Percentiles rank a stretch among this genome's conserved stretches.
Conservation (phyloP, 2,113 vertebrate genomes). For the Noturus placidus region DNA sequence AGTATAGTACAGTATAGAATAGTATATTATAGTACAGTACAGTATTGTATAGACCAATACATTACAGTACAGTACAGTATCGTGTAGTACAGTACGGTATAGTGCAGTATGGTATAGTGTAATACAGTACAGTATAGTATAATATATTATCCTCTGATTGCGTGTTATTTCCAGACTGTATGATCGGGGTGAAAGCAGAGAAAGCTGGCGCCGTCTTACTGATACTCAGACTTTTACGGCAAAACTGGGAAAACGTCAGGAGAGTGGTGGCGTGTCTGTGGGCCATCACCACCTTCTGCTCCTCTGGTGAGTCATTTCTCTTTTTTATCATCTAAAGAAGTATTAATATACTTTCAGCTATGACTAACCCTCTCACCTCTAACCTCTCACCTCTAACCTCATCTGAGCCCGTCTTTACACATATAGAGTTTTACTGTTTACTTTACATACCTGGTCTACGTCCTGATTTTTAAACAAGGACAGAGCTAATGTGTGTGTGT, state of each 20-base stretch:
- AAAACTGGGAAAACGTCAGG: conserved; percentile 69
- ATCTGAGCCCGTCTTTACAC: no score
- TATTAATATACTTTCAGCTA: background rate
- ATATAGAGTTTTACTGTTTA: background rate
- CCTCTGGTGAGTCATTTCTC: conserved; percentile 71
- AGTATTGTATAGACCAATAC: no score
- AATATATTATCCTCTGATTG: background rate
- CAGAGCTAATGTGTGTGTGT: no score
- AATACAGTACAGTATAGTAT: background rate
- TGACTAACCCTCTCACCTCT: background rate
- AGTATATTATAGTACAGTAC: no score
- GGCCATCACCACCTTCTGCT: conserved; percentile 79
- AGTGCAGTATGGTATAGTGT: background rate
- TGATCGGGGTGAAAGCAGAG: conserved; percentile 85
- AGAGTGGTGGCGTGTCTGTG: conserved; percentile 83
- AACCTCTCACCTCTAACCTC: no score
- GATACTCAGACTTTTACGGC: conserved; percentile 77
- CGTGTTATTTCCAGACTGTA: conserved; percentile 71
- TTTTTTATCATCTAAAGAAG: background rate
- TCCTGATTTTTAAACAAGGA: no score
- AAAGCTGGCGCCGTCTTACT: conserved; percentile 79
- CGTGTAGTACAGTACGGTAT: background rate
- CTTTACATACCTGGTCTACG: no score
- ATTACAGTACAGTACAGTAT: background rate
- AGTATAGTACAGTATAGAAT: no score